Conservation (phyloP, 1,140 invertebrate genomes). For the Drosophila gunungcola region DNA sequence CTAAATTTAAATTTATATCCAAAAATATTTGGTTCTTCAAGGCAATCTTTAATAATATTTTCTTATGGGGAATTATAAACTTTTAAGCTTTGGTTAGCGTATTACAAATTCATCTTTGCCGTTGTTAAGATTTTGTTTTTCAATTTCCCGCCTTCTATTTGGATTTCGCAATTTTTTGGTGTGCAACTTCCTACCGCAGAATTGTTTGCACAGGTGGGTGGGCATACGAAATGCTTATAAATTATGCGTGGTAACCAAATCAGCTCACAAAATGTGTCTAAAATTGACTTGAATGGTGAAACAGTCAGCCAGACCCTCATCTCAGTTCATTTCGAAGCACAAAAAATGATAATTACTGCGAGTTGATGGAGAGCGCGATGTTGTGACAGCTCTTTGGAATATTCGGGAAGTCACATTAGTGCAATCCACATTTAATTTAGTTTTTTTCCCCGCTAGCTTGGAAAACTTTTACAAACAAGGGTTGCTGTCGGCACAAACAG, state of each 20-base stretch:
- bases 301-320: constrained; percentile 25
- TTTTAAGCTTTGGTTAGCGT: constrained; percentile 20
- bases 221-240: constrained; percentile 35
- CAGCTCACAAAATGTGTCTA: constrained; percentile 51
- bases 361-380: constrained; percentile 22
- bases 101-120: constrained; percentile 11
- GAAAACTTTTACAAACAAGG: constrained; percentile 40
- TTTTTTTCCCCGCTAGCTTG: constrained; percentile 21
- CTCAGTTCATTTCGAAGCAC: constrained; percentile 52
- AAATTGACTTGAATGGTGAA: constrained; percentile 32
- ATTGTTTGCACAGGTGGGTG: constrained; percentile 44
- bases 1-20: constrained; percentile 16
- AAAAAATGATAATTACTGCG: constrained; percentile 44
- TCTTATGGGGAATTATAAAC: background rate
- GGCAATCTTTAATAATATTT: background rate
- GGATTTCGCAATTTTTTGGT: constrained; percentile 32
- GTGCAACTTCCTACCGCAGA: constrained; percentile 30
- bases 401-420: constrained; percentile 52
- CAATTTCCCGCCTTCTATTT: constrained; percentile 44
- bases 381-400: constrained; percentile 31
- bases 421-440: constrained; percentile 60
- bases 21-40: constrained; percentile 5
- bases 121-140: constrained; percentile 6
- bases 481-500: constrained; percentile 20
- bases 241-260: constrained; percentile 49